phyloP scores from a whole-genome alignment of 2,888 invertebrate species.

The Macaria notata region DNA sequence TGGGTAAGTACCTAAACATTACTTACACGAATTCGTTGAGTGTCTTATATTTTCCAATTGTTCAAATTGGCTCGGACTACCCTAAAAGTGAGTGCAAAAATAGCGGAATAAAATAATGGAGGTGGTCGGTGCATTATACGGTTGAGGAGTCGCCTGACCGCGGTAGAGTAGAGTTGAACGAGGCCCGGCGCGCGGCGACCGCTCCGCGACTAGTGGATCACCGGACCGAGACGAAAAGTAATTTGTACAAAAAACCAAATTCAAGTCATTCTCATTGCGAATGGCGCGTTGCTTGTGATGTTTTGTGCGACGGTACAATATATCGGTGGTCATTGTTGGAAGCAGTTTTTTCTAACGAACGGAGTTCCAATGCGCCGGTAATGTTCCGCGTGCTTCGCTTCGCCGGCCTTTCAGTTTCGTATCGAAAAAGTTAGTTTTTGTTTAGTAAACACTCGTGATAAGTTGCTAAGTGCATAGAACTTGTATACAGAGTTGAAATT shows the following conservation, averaged over 20 bases:
- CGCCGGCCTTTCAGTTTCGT: conserved; percentile 54
- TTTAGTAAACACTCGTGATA: conserved; percentile 14
- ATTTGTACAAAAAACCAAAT: conserved; percentile 81
- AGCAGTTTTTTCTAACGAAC: conserved; percentile 68
- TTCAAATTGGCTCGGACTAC: conserved; percentile 23
- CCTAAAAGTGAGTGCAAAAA: conserved; percentile 20
- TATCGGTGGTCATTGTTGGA: conserved; percentile 77
- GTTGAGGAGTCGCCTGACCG: conserved; percentile 48
- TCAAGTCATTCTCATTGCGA: conserved; percentile 80
- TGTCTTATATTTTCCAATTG: conserved; percentile 22
- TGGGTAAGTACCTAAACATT: conserved; percentile 43
- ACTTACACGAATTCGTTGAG: conserved; percentile 25
- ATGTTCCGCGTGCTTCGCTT: conserved; percentile 64
- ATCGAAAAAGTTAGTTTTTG: conserved; percentile 44
- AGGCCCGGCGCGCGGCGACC: conserved; percentile 52
- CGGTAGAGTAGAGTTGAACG: conserved; percentile 49
- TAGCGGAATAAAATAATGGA: conserved; percentile 18
- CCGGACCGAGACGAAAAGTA: conserved; percentile 80
- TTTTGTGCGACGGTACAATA: conserved; percentile 81
- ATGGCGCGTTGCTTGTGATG: conserved; percentile 75
- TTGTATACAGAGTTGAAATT: conserved; percentile 41
- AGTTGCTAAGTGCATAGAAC: conserved; percentile 35
- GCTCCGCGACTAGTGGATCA: conserved; percentile 68
- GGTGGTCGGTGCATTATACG: conserved; percentile 40
- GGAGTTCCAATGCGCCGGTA: conserved; percentile 67